Evolutionary conservation across 2,797 vertebrate genomes (phyloP).

Genomic region (Leucoraja ocellata): DNA sequence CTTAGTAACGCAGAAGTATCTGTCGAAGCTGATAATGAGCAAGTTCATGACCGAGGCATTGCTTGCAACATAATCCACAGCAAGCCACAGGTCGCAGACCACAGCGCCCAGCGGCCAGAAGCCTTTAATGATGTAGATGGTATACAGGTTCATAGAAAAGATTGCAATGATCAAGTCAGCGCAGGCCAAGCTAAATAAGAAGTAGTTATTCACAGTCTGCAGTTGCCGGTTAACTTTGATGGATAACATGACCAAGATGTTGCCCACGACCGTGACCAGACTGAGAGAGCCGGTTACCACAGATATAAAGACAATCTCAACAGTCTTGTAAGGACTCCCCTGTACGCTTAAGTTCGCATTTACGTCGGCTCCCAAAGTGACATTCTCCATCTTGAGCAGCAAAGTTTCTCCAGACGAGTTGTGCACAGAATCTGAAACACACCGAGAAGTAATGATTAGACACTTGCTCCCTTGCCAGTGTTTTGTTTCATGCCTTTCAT

Average conservation of each 20-base stretch:
- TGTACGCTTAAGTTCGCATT: conserved; percentile 53
- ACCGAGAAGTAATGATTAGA: background rate
- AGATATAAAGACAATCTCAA: conserved; percentile 93
- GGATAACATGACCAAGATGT: conserved; percentile 95
- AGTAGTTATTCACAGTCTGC: conserved; percentile 97
- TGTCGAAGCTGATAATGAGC: conserved; percentile 94
- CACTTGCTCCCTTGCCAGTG: background rate
- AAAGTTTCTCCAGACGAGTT: conserved; percentile 56
- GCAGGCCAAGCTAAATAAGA: conserved; percentile 90
- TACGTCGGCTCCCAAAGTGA: conserved; percentile 55
- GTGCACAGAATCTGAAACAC: conserved; percentile 52
- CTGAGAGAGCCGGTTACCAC: conserved; percentile 89
- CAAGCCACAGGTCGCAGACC: conserved; percentile 91
- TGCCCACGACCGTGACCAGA: conserved; percentile 91
- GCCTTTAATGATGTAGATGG: conserved; percentile 89
- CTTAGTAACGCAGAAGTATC: conserved; percentile 97
- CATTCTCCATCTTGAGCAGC: conserved; percentile 59
- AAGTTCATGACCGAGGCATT: conserved; percentile 98
- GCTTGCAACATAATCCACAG: conserved; percentile 91
- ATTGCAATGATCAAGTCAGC: conserved; percentile 91
- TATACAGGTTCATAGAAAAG: conserved; percentile 97
- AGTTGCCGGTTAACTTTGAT: conserved; percentile 97
- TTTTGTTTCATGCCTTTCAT: no score
- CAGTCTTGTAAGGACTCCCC: conserved; percentile 72
- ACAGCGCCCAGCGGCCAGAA: conserved; percentile 93